Conservation (phyloP, 2,888 invertebrate species). For the Germaria angustata region DNA sequence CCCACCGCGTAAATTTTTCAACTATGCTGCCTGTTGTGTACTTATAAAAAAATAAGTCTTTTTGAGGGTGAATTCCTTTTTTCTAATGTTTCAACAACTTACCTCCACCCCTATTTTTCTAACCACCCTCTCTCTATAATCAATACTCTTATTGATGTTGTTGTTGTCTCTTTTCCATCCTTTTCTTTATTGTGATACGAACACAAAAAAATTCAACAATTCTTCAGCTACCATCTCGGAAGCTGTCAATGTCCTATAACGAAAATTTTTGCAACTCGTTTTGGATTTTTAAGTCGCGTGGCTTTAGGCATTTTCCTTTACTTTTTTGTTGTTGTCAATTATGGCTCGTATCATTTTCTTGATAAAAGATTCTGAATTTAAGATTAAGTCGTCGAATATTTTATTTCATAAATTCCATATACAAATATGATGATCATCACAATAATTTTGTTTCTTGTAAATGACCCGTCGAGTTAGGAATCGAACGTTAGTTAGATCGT, state of each 20-base stretch:
- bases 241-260: too few species aligned
- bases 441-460: background rate
- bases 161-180: too few species aligned
- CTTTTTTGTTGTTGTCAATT: background rate
- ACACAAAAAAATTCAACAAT: background rate
- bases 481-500: background rate
- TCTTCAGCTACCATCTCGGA: background rate
- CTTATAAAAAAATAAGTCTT: conserved; percentile 21
- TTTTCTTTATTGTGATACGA: background rate
- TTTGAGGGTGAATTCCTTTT: background rate
- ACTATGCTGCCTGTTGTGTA: conserved; percentile 36
- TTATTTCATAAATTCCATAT: background rate
- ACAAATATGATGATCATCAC: conserved; percentile 11
- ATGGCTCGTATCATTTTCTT: conserved; percentile 16
- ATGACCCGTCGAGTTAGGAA: conserved; percentile 45
- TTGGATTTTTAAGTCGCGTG: conserved; percentile 24
- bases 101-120: background rate
- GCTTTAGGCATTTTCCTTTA: conserved; percentile 30
- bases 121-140: background rate
- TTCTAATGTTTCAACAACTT: background rate
- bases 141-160: background rate
- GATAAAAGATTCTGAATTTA: conserved; percentile 32
- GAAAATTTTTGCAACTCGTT: conserved; percentile 28
- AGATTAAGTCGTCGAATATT: conserved; percentile 49
- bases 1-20: conserved; percentile 56